Conservation (phyloP, 1,140 invertebrate genomes). For the Asbolus verrucosus region DNA sequence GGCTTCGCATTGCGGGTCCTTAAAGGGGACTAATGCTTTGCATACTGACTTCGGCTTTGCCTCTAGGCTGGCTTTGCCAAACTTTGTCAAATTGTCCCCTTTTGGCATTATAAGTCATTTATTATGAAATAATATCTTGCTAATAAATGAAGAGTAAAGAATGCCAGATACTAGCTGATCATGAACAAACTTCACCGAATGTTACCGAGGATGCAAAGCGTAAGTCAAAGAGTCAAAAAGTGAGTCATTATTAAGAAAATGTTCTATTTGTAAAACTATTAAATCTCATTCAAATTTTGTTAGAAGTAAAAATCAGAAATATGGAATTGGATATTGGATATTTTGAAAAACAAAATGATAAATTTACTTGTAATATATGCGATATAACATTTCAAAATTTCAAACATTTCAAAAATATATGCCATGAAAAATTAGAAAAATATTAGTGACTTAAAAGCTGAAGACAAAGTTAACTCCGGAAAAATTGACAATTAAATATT, state of each 20-base stretch:
- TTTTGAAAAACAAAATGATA: conserved; percentile 43
- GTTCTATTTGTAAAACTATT: conserved; percentile 41
- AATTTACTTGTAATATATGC: conserved; percentile 47
- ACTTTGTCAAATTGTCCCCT: conserved; percentile 19
- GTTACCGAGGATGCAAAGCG: too few relatives aligned
- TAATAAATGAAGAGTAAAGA: conserved; percentile 35
- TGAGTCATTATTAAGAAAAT: conserved; percentile 42
- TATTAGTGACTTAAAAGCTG: conserved; percentile 40
- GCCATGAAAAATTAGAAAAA: conserved; percentile 44
- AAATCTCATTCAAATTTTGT: conserved; percentile 45
- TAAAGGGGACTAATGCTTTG: too few relatives aligned
- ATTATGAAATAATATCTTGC: conserved; percentile 38
- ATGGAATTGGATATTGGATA: conserved; percentile 37
- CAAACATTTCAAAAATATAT: conserved; percentile 44
- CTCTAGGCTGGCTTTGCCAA: too few relatives aligned
- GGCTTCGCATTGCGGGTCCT: too few relatives aligned
- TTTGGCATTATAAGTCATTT: conserved; percentile 34
- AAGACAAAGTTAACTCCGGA: too few relatives aligned
- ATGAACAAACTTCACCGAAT: conserved; percentile 22
- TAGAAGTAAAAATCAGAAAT: conserved; percentile 40
- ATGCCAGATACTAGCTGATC: conserved; percentile 26
- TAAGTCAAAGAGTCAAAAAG: too few relatives aligned
- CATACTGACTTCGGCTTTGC: too few relatives aligned
- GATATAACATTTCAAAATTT: conserved; percentile 40
- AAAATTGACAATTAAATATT: conserved; percentile 20